phyloP scores from a whole-genome alignment of 2,113 vertebrate species.

The Gavialis gangeticus region DNA sequence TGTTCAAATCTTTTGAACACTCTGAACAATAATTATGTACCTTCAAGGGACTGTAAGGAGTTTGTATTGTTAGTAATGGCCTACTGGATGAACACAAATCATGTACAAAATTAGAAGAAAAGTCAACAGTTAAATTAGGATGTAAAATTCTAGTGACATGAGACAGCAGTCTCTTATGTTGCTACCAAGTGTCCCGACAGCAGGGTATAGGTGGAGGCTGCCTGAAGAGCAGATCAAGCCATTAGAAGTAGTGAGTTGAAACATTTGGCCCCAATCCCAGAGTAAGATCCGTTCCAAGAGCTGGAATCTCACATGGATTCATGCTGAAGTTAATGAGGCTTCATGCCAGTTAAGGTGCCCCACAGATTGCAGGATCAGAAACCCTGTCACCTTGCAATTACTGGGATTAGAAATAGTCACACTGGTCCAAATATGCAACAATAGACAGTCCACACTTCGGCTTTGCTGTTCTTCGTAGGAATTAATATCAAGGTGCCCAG shows the following conservation, averaged over 20 bases:
- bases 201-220: background rate
- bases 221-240: background rate
- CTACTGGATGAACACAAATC: background rate
- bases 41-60: background rate
- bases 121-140: background rate
- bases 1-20: background rate
- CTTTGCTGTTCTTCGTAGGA: background rate
- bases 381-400: background rate
- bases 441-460: background rate
- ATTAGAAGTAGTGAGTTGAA: background rate
- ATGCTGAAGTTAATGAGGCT: background rate
- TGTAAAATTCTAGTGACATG: background rate
- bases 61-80: background rate
- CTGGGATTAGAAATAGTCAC: background rate
- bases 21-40: background rate
- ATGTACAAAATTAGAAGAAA: background rate
- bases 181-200: background rate
- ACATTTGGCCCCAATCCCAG: background rate
- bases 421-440: background rate
- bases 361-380: background rate
- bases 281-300: background rate
- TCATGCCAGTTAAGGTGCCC: too few species aligned
- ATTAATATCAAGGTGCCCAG: background rate
- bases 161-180: background rate
- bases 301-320: background rate